A percentile compares a stretch with the other conserved stretches of the same genome.
Evolutionary conservation across 2,113 vertebrate species (phyloP).

Genomic region (Peromyscus leucopus): DNA sequence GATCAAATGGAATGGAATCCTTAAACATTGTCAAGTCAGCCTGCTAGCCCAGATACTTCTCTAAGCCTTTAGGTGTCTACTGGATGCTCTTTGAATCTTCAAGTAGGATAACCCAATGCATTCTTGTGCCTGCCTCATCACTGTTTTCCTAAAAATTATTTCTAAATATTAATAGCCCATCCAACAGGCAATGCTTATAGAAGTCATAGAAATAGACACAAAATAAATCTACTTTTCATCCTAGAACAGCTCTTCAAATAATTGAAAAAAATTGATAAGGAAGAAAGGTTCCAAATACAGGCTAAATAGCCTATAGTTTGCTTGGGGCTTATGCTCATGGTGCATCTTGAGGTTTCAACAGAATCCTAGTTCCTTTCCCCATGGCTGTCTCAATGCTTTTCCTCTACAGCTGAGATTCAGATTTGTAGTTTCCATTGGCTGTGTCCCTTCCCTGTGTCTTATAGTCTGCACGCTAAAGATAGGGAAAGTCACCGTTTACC

Average conservation of each 20-base stretch:
- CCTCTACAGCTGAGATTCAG: neutral
- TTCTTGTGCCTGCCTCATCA: neutral
- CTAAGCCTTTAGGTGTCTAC: neutral
- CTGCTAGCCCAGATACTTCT: neutral
- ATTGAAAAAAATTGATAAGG: neutral
- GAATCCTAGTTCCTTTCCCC: neutral
- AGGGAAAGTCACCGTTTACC: neutral
- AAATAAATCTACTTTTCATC: slow-evolving; percentile 29
- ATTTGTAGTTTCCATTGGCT: neutral
- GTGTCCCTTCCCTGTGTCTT: neutral
- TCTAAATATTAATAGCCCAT: neutral
- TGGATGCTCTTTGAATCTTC: neutral
- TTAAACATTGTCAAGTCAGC: neutral
- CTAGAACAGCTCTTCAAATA: slow-evolving; percentile 5
- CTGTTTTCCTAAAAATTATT: neutral
- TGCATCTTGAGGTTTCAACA: neutral
- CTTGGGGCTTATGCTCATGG: neutral
- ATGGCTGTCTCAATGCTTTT: neutral
- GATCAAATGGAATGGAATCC: slow-evolving; percentile 10
- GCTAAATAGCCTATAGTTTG: neutral
- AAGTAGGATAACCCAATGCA: neutral
- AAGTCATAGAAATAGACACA: slow-evolving; percentile 33
- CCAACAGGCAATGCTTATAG: neutral
- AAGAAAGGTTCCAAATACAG: slow-evolving; percentile 10
- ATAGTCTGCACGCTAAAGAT: neutral